Base-by-base conservation (phyloP, 1,140 invertebrate species). In the Chrysoperla carnea region DNA sequence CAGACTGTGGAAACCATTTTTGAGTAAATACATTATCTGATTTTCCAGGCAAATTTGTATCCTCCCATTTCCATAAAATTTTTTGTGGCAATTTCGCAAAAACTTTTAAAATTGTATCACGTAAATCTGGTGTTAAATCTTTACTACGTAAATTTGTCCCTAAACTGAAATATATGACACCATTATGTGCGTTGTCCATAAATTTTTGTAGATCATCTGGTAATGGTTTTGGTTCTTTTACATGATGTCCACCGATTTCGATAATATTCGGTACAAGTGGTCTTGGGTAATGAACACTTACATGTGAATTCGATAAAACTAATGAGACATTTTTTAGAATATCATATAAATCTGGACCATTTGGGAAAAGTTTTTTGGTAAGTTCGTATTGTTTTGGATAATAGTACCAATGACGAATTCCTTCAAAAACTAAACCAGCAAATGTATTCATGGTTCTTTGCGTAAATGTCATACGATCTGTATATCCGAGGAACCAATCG, bases 1-100 rank as follows among this genome's bases (percentile, higher is more conserved):
- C 76, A 14, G 70, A 64, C 57, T 83, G 79, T 2, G 79, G 81
- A 45, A 79, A 52, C 78, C 79, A 84, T 49, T 69, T 70, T 12
- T 63, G 57, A 6, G 74, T 54, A 48, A 70, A 67, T 31, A 83
- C 63, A 59, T 84, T 84, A 41, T 66, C 57, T 9, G 74, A 70
- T 46, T 75, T 62, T 11, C 67, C 58, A 1, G 65, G 52, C 45
- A 73, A 49, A 1, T 61, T 61, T 6, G 76, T 68, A 41, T 64
- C 66, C 53, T 81, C 77, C 76, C 75, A 84, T 63, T 81, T 81
- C 78, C 78, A 81, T 40, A 83, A 61, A 31, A 81, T 70, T 46
- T 66, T 63, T 42, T 78, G 70, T 29, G 72, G 69, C 2, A 81
- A 48, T 31, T 67, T 56, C 1, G 65, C 54, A 46, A 81, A 76